Evolutionary conservation across 1,140 invertebrate genomes (phyloP), one percentile per base, ranked within the genome.

Genomic region (Bemisia tabaci): DNA sequence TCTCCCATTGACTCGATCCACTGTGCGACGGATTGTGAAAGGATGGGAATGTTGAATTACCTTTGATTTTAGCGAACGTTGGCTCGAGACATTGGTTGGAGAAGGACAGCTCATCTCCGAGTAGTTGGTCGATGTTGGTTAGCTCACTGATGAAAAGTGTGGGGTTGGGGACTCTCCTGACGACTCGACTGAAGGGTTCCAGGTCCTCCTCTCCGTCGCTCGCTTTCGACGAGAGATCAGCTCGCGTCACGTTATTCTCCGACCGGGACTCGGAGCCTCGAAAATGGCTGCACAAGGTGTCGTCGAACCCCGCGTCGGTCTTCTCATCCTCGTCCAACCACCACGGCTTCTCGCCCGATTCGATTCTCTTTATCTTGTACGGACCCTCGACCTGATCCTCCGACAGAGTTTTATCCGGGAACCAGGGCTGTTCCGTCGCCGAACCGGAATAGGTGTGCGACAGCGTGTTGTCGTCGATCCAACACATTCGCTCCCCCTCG

Each of bases 121-220:
- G 77, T 72, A 92, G 82, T 72, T 92, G 89, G 72, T 92, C 90
- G 66, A 93, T 92, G 75, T 92, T 89, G 12, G 85, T 88, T 73
- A 88, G 85, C 66, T 83, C 82, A 23, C 89, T 88, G 71, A 92
- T 90, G 74, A 89, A 92, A 66, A 85, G 76, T 17, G 5, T 17
- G 17, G 33, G 33, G 17, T 48, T 48, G 5, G 33, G 33, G 17
- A 17, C 17, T 48, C 33, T 48, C 33, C 17, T 48, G 5, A 17
- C 17, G 5, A 17, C 5, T 9, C 17, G 33, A 17, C 17, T 9
- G 5, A 48, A 9, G 17, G 5, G 5, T 48, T 48, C 33, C 5
- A 48, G 5, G 17, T 48, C 33, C 5, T 48, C 33, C 17, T 17
- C 33, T 48, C 33, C 33, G 17, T 48, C 33, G 17, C 33, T 48